Evolutionary conservation across 2,797 vertebrate genomes (phyloP), one percentile per base, ranked within the genome.

Genomic region (Acanthopagrus latus): DNA sequence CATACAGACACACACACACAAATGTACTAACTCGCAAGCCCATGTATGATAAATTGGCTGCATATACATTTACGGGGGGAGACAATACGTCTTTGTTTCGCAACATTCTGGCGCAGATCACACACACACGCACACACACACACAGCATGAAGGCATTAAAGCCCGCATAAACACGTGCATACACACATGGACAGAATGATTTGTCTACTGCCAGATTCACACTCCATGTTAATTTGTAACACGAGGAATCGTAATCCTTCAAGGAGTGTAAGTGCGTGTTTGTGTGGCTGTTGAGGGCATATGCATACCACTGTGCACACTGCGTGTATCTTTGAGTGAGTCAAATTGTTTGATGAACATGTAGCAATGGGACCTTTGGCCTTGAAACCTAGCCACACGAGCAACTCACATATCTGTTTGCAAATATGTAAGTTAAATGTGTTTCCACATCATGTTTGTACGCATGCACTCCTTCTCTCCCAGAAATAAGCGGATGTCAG

Each of bases 151-250:
- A 64, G 72, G 43, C 50, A 29, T 54, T 69, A 50, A 74, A 69
- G 60, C 29, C 29, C 27, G 7, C 9, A 27, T 1, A 47, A 25
- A 66, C 68, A 73, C 55, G 69, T 43, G 55, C 52, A 21, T n/a
- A 13, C 38, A 54, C 3, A 56, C 46, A 65, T 0, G 52, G 4
- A 71, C 81, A 83, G 73, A 78, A 90, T 93, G 84, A 96, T 97
- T 96, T 93, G 89, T 96, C 94, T 95, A 91, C 90, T 90, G 92
- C 92, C 92, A 91, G 92, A 93, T 93, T 94, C 90, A 87, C 90
- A 71, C 88, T 90, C 82, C 67, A 91, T 94, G 78, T 94, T 95
- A 96, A 96, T 97, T 96, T 93, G 91, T 93, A 95, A 95, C 84
- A 85, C 84, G 3, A 38, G 27, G 84, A 88, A 72, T 83, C 14